Base-by-base conservation (phyloP, 2,113 vertebrate genomes). In the Aythya baeri region DNA sequence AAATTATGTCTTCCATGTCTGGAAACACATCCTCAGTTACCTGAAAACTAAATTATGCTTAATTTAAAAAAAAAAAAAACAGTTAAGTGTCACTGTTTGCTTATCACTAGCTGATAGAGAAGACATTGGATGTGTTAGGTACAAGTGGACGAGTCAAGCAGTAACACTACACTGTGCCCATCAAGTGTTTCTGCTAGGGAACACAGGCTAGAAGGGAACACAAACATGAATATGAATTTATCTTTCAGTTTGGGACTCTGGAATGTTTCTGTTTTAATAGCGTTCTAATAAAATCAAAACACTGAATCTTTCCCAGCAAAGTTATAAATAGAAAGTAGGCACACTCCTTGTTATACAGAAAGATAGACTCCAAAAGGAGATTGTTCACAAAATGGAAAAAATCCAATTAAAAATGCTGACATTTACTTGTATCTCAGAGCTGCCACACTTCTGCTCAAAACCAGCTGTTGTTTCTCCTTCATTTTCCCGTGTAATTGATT, bases 311-410 rank as follows among this genome's bases (percentile, higher is more conserved):
- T 97, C 97, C 89, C 94, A 98, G 93, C 46, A 72, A 78, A 87
- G 78, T 79, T 98, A 97, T 95, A 97, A 98, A 98, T 97, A 98
- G 89, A 76, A 96, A 58, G 31, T 65, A 66, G 85, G 71, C 83
- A 92, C 76, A 75, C 78, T 93, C 68, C 38, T 93, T 93, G 77
- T 90, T 80, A 43, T 41, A 26, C 27, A 61, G 63, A 83, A 83
- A 92, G 86, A 93, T 93, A 91, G 93, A 91, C 74, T 96, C 72
- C 86, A 78, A 91, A 91, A 88, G 41, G 46, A 86, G 73, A 91
- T 88, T 31, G 32, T 74, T 76, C 27, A 75, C 50, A 63, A 93
- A 83, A 89, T 59, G 62, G 58, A 91, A 73, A 89, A 54, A 46
- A 54, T 49, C 38, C 50, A 49, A 49, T 49, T 49, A 49, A 49